Evolutionary conservation across 2,888 invertebrate genomes (phyloP).

Genomic region (Caradrina kadenii): DNA sequence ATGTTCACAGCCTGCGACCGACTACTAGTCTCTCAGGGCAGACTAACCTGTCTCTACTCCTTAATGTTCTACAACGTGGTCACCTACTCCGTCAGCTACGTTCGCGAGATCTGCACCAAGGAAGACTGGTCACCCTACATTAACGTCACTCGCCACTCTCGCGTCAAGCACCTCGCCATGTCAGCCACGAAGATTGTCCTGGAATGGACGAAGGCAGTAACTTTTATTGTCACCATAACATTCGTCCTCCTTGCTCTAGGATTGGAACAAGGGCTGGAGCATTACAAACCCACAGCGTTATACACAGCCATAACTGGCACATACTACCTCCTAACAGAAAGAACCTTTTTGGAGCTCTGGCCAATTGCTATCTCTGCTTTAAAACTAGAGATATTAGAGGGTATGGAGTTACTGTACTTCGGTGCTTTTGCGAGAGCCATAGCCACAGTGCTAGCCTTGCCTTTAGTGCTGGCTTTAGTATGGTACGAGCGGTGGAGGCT

Average conservation of each 20-base stretch:
- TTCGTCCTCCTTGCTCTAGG: conserved; percentile 94
- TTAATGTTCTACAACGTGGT: conserved; percentile 96
- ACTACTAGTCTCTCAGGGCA: conserved; percentile 90
- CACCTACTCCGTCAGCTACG: conserved; percentile 94
- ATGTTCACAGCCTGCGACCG: conserved; percentile 94
- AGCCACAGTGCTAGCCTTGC: conserved; percentile 90
- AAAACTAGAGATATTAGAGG: conserved; percentile 92
- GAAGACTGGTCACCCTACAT: conserved; percentile 95
- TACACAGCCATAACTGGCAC: conserved; percentile 92
- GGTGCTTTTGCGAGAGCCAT: conserved; percentile 92
- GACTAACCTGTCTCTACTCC: conserved; percentile 93
- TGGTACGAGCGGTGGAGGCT: conserved; percentile 91
- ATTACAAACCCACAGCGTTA: conserved; percentile 92
- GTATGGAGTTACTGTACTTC: conserved; percentile 93
- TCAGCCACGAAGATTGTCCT: conserved; percentile 95
- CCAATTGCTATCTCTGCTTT: conserved; percentile 90
- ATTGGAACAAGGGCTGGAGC: conserved; percentile 93
- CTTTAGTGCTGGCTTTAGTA: conserved; percentile 90
- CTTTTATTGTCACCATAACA: conserved; percentile 94
- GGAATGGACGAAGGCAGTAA: conserved; percentile 95
- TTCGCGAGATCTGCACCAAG: conserved; percentile 93
- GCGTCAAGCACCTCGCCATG: conserved; percentile 95
- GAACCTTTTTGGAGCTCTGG: conserved; percentile 92
- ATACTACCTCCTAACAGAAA: conserved; percentile 94
- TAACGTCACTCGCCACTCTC: conserved; percentile 93